Evolutionary conservation across 37 sponge, comb jelly and placozoan species (phyloP).

Genomic region (Diacarnus erythraeanus): DNA sequence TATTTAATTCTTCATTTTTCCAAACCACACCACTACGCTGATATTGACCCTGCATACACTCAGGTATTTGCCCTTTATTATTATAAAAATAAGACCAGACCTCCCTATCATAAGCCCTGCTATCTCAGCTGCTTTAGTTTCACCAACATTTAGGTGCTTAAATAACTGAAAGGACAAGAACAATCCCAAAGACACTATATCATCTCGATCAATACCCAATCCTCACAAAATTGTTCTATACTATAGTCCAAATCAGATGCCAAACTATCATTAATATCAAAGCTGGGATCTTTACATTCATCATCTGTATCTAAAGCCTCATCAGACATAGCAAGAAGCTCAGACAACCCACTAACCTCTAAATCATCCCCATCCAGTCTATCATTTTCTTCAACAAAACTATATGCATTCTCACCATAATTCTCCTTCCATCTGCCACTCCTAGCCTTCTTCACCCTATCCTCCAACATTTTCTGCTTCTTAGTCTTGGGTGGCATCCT

Average conservation of each 20-base stretch:
- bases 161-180: conserved; percentile 40
- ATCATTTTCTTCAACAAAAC: not conserved
- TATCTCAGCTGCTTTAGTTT: conserved; percentile 58
- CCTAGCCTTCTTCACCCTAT: conserved; percentile 25
- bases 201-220: conserved; percentile 42
- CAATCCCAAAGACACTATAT: conserved; percentile 38
- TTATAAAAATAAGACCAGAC: conserved; percentile 31
- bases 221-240: conserved; percentile 34
- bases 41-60: conserved; percentile 42
- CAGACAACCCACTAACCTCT: conserved; percentile 1
- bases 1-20: conserved; percentile 16
- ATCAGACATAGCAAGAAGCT: conserved; percentile 28
- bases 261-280: conserved; percentile 33
- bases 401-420: not conserved
- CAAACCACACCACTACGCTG: conserved; percentile 45
- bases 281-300: conserved; percentile 40
- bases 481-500: conserved; percentile 56
- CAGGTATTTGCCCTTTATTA: conserved; percentile 30
- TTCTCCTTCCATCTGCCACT: conserved; percentile 20
- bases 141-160: not conserved
- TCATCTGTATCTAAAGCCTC: conserved; percentile 64
- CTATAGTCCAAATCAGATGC: conserved; percentile 26
- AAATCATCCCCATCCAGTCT: not conserved
- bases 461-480: conserved; percentile 23
- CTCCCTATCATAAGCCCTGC: conserved; percentile 48